Percentiles rank a stretch among this genome's conserved stretches.
These are phyloP conservation scores for Chloropsis hardwickii DNA, from an alignment of 2,113 vertebrate species.

Conservation along the genomic window DNA sequence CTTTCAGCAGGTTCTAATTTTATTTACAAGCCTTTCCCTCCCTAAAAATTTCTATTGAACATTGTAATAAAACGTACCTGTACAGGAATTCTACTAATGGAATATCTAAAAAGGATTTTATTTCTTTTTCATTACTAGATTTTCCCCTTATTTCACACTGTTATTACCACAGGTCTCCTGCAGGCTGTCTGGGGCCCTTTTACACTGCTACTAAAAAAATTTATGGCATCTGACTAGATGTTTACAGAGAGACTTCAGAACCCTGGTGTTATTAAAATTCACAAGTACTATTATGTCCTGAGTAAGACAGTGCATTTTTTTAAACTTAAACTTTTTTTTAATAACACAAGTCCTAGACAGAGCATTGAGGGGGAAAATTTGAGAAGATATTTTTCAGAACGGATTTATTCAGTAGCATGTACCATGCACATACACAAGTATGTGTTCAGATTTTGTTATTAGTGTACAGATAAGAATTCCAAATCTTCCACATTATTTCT, in stretches of 20 bases:
- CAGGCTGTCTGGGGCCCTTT: background rate
- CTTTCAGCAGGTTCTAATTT: background rate
- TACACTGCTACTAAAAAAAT: background rate
- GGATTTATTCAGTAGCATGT: background rate
- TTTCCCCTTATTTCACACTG: background rate
- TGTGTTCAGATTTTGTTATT: background rate
- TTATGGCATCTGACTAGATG: background rate
- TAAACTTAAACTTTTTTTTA: background rate
- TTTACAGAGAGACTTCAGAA: background rate
- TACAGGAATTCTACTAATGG: background rate
- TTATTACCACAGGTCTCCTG: background rate
- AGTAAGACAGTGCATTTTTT: background rate
- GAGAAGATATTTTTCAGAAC: background rate
- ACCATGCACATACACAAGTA: background rate
- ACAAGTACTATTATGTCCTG: background rate
- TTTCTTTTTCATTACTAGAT: background rate
- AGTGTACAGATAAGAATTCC: background rate
- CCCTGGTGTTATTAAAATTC: background rate
- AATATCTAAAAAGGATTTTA: background rate
- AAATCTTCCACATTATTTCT: background rate
- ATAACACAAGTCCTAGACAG: background rate
- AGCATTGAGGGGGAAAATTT: background rate
- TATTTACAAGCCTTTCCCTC: background rate
- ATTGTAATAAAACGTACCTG: background rate
- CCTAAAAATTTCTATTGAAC: background rate